Conservation (phyloP, 2,888 invertebrate species). For the Brachypalpus laphriformis region DNA sequence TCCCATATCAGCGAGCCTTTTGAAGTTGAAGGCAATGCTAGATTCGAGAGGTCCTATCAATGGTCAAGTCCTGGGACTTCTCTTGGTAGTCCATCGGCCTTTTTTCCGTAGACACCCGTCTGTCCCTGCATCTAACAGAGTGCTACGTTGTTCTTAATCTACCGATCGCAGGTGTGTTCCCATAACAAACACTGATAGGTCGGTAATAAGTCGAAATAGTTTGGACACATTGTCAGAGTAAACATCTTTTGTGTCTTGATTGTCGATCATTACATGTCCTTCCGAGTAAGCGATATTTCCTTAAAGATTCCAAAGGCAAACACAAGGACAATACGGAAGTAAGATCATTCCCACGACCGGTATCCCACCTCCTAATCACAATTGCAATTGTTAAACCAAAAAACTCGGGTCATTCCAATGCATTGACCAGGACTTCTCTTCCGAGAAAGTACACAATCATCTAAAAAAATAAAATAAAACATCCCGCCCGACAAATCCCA, state of each 20-base stretch:
- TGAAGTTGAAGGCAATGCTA: no score
- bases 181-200: neutral
- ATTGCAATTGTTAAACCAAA: constrained; percentile 19
- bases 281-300: constrained; percentile 3
- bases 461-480: neutral
- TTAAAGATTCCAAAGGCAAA: constrained; percentile 10
- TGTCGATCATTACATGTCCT: neutral
- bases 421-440: constrained; percentile 35
- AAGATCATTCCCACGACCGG: constrained; percentile 23
- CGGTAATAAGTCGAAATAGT: neutral
- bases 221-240: constrained; percentile 5
- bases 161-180: constrained; percentile 12
- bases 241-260: neutral
- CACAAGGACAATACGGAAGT: constrained; percentile 19
- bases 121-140: no score
- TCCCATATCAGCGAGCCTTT: no score
- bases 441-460: constrained; percentile 27
- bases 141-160: no score
- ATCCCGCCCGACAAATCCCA: constrained; percentile 54
- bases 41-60: no score
- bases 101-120: no score
- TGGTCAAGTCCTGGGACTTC: no score
- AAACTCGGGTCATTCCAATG: constrained; percentile 26
- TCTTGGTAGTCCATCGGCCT: no score
- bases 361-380: constrained; percentile 1